Evolutionary conservation across 2,113 vertebrate species (phyloP), one percentile per base, ranked within the genome.

Genomic region (Uropsilus gracilis): DNA sequence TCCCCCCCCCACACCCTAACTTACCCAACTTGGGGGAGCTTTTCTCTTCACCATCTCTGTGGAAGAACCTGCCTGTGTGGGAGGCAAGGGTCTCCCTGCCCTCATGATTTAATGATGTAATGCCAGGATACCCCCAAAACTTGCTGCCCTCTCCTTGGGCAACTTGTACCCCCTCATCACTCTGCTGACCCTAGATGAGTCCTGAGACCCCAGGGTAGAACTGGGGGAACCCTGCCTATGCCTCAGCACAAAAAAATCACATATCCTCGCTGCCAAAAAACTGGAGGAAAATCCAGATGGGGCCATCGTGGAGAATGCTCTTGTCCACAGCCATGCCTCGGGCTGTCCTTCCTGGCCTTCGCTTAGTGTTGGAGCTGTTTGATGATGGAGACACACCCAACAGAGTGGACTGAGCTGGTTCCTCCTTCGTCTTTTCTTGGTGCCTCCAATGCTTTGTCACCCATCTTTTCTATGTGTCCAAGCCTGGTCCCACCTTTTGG

Each of bases 381-480:
- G 24, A 8, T 46, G 8, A 30, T 55, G 24, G 53, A 4, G 4
- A 1, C 4, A 28, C 24, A 26, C 1, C 34, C 39, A 18, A 5
- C 8, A 26, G 42, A 14, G 30, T 0, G 10, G 13, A 17, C 3
- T 16, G 53, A 46, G 26, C 22, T 37, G 0, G 8, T 64, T 10
- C 11, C 0, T 57, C 46, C 5, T 8, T 0, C n/a, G 22, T 28
- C 39, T 48, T 69, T 75, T 20, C 76, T 69, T 30, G 75, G 22
- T 37, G 30, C n/a, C 22, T 64, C 50, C 50, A 14, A 0, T 22
- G 57, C 13, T 84, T 80, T 59, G 78, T 44, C 24, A 32, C 4
- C 13, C 42, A 0, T 18, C 34, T 75, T 83, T n/a, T 57, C 44
- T 42, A 1, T 0, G 0, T 12, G 28, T 4, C 6, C 22, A 24